A percentile compares a stretch with the other conserved stretches of the same genome.
Conservation (phyloP, 2,797 vertebrate species). For the Muscicapa comitata region DNA sequence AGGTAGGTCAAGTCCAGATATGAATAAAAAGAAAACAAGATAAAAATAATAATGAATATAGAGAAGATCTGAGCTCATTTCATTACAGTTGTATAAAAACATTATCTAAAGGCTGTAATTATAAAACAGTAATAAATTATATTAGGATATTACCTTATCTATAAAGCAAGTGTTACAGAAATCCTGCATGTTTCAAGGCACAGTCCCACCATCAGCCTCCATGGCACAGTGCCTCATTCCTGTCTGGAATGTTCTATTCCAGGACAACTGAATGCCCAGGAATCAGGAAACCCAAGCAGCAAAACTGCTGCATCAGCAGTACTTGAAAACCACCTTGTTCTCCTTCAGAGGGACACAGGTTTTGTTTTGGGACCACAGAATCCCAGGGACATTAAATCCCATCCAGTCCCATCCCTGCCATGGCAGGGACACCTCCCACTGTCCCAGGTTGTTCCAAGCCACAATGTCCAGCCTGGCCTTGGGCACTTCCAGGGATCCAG, state of each 20-base stretch:
- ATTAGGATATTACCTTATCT: not conserved
- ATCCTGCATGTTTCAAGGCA: not conserved
- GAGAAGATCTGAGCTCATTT: not conserved
- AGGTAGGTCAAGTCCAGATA: slow-evolving; percentile 76
- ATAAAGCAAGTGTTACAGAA: not conserved
- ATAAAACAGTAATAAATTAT: not conserved
- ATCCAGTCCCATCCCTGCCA: not conserved
- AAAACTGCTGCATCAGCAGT: not conserved
- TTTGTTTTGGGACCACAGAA: not conserved
- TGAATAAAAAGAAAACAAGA: slow-evolving; percentile 75
- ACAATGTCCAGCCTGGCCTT: not conserved
- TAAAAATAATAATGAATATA: slow-evolving; percentile 25
- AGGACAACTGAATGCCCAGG: not conserved
- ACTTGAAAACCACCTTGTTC: not conserved
- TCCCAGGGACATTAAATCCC: not conserved
- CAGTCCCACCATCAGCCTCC: not conserved
- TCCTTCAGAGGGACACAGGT: not conserved
- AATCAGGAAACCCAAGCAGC: not conserved
- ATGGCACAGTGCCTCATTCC: not conserved
- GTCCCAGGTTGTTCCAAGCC: not conserved
- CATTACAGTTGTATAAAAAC: not conserved
- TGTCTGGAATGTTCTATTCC: not conserved
- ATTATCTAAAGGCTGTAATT: not conserved
- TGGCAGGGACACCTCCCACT: not conserved
- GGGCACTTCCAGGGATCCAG: not conserved